Evolutionary conservation across 2,888 invertebrate genomes (phyloP).

Genomic region (Scaeva pyrastri): DNA sequence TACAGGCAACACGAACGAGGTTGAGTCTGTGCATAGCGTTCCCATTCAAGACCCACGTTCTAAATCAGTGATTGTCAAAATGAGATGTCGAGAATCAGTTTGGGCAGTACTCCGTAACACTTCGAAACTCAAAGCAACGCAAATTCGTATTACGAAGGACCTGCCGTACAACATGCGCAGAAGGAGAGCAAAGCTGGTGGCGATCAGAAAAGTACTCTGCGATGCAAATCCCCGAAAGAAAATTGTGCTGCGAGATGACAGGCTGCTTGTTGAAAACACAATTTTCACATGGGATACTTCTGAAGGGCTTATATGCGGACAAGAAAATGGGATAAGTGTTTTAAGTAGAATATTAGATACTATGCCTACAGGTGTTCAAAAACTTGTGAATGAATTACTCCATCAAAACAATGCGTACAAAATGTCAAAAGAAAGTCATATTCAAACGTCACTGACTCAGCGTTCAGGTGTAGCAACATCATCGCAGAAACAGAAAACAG

Average conservation of each 20-base stretch:
- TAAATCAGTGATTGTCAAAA: too few species aligned
- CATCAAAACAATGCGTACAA: constrained; percentile 10
- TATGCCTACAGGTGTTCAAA: not conserved
- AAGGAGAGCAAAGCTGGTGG: constrained; percentile 10
- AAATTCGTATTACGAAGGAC: constrained; percentile 20
- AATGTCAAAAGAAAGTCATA: not conserved
- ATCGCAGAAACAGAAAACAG: not conserved
- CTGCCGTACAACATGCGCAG: constrained; percentile 9
- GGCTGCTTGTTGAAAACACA: not conserved
- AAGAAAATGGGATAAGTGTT: constrained; percentile 9
- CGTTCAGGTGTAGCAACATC: constrained; percentile 3
- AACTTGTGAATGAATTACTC: not conserved
- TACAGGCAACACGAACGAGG: not conserved
- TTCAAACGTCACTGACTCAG: not conserved
- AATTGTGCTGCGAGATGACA: constrained; percentile 24
- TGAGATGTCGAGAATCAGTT: too few species aligned
- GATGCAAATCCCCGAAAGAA: constrained; percentile 7
- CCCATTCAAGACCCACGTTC: constrained; percentile 11
- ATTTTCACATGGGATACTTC: constrained; percentile 16
- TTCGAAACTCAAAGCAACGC: constrained; percentile 2
- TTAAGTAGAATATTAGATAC: constrained; percentile 1
- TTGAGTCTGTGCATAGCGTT: constrained; percentile 12
- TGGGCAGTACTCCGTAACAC: constrained; percentile 32
- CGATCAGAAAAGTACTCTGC: constrained; percentile 19
- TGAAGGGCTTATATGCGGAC: not conserved